These are phyloP conservation scores for Paedocypris sp. DNA, from an alignment of 2,113 vertebrate species.

Conservation along the genomic window DNA sequence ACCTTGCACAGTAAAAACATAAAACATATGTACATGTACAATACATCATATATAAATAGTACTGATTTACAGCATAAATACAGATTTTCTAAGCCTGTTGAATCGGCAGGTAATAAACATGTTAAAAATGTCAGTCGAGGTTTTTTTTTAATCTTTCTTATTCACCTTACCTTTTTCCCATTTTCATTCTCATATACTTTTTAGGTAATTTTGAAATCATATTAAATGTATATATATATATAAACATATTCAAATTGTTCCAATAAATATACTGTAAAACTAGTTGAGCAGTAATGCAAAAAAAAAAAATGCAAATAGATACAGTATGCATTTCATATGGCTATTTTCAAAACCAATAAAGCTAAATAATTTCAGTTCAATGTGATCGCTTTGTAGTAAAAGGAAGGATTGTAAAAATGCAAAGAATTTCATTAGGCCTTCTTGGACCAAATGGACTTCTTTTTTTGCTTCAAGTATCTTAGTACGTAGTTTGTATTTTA, in stretches of 20 bases:
- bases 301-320: no score
- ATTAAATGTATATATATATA: no score
- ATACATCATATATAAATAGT: constrained; percentile 45
- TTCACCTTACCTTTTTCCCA: no score
- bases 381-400: not conserved
- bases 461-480: constrained; percentile 1
- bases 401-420: not conserved
- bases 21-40: constrained; percentile 42
- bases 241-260: no score
- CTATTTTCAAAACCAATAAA: constrained; percentile 5
- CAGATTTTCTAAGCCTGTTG: constrained; percentile 30
- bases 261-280: not conserved
- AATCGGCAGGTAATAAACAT: not conserved
- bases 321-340: constrained; percentile 1
- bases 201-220: no score
- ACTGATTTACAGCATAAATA: constrained; percentile 44
- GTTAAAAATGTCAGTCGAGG: constrained; percentile 27
- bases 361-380: not conserved
- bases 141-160: not conserved
- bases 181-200: no score
- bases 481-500: constrained; percentile 10
- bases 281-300: not conserved
- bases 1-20: constrained; percentile 42
- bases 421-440: not conserved
- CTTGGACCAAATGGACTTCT: not conserved